Conservation (phyloP, 2,797 vertebrate species). For the Sus cebifrons region DNA sequence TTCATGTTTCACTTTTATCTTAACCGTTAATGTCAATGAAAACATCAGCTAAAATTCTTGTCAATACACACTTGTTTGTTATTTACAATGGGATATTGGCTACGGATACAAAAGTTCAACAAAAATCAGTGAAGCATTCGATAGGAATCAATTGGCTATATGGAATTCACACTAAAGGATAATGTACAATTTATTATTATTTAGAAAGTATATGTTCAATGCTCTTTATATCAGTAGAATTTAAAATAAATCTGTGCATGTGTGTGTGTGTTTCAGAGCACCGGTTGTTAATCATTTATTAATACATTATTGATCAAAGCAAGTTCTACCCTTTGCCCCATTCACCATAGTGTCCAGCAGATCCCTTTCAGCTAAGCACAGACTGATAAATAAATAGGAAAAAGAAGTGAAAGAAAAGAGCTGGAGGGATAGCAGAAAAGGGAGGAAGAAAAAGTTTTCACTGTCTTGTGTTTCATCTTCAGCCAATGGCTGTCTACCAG, state of each 20-base stretch:
- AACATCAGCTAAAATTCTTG: conserved; percentile 42
- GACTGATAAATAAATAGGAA: background rate
- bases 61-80: conserved; percentile 21
- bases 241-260: background rate
- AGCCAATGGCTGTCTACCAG: background rate
- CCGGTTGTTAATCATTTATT: conserved; percentile 3
- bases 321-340: background rate
- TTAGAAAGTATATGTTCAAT: background rate
- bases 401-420: conserved; percentile 20
- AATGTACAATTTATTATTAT: background rate
- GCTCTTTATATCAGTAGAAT: background rate
- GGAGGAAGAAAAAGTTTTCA: background rate
- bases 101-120: background rate
- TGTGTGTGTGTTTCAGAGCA: background rate
- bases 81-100: conserved; percentile 14
- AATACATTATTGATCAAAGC: background rate
- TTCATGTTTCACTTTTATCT: conserved; percentile 26
- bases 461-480: background rate
- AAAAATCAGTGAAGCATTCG: conserved; percentile 43
- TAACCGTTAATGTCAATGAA: background rate
- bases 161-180: background rate
- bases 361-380: background rate
- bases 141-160: background rate
- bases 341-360: background rate
- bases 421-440: background rate